Conservation (phyloP, 2,797 vertebrate genomes). For the Podargus strigoides region DNA sequence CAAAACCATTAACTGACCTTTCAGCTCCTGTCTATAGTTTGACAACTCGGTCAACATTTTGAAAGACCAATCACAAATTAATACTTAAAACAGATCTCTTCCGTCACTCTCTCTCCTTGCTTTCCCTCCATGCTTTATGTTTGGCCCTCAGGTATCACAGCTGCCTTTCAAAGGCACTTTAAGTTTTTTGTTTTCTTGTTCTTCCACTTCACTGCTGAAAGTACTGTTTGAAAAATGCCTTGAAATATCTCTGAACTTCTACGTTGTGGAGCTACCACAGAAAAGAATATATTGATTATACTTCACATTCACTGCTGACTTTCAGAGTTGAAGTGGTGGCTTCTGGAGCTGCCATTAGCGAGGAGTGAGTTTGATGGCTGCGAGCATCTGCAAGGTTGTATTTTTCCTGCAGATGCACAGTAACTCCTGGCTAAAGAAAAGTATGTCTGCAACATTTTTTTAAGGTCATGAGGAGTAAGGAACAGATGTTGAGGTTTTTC, state of each 20-base stretch:
- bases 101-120: background rate
- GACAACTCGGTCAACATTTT: conserved; percentile 9
- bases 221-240: conserved; percentile 8
- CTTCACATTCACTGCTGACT: conserved; percentile 36
- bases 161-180: conserved; percentile 18
- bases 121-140: background rate
- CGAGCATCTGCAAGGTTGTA: conserved; percentile 27
- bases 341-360: conserved; percentile 54
- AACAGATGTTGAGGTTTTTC: conserved; percentile 72
- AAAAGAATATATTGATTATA: conserved; percentile 58
- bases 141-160: background rate
- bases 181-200: conserved; percentile 4
- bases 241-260: conserved; percentile 28
- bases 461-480: conserved; percentile 63
- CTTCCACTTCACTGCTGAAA: conserved; percentile 24
- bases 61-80: conserved; percentile 32
- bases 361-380: conserved; percentile 57
- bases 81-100: background rate
- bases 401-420: conserved; percentile 46
- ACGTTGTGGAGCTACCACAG: background rate
- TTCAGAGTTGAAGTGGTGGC: conserved; percentile 39
- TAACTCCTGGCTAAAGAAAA: conserved; percentile 64
- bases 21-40: background rate
- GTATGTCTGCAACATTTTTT: conserved; percentile 42
- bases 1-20: conserved; percentile 10